Conservation (phyloP, 1,140 invertebrate genomes). For the Diabrotica virgifera region DNA sequence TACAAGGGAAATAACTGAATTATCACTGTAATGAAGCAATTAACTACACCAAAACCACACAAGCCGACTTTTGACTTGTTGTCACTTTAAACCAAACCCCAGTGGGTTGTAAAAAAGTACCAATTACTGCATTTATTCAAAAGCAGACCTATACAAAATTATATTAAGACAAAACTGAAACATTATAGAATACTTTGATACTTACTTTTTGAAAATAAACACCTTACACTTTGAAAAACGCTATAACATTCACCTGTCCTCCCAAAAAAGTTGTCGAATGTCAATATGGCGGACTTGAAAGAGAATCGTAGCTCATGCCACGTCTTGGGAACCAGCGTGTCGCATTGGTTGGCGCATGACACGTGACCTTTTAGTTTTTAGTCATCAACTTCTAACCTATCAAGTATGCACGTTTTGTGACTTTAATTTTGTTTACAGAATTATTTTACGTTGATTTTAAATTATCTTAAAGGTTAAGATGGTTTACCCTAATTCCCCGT, state of each 20-base stretch:
- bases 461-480: conserved; percentile 21
- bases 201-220: conserved; percentile 64
- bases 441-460: too few relatives aligned
- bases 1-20: background rate
- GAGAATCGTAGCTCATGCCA: conserved; percentile 70
- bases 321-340: conserved; percentile 57
- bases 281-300: conserved; percentile 77
- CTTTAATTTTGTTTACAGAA: too few relatives aligned
- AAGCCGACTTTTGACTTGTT: conserved; percentile 37
- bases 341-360: conserved; percentile 45
- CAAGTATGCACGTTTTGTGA: background rate
- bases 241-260: conserved; percentile 67
- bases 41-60: conserved; percentile 15
- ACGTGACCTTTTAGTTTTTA: conserved; percentile 42
- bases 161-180: background rate
- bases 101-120: conserved; percentile 19
- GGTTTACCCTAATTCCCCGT: conserved; percentile 42
- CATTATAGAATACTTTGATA: conserved; percentile 36
- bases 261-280: conserved; percentile 65
- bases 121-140: background rate
- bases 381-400: conserved; percentile 21
- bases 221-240: conserved; percentile 62
- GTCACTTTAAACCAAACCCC: conserved; percentile 40
- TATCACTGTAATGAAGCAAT: background rate
- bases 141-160: background rate